Conservation (phyloP, 2,113 vertebrate species). For the Ictalurus furcatus region DNA sequence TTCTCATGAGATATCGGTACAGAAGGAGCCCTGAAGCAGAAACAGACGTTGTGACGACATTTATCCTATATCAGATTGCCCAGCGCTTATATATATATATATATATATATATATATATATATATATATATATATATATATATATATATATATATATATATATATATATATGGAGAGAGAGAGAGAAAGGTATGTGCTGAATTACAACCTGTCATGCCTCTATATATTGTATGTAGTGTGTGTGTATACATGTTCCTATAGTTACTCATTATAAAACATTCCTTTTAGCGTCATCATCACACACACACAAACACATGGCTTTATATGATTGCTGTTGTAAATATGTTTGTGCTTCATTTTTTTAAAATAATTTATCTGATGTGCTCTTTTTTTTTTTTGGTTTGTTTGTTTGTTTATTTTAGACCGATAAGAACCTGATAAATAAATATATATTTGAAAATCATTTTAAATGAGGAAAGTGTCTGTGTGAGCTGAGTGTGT, state of each 20-base stretch:
- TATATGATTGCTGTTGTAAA: constrained; percentile 36
- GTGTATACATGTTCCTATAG: background rate
- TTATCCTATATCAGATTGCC: background rate
- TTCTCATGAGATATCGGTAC: background rate
- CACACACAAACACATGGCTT: background rate
- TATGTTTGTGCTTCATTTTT: constrained; percentile 27
- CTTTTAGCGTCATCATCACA: background rate
- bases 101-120: too few relatives aligned
- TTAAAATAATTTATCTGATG: constrained; percentile 26
- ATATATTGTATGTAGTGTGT: background rate
- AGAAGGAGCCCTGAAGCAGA: background rate
- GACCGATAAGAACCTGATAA: constrained; percentile 50
- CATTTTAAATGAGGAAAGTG: background rate
- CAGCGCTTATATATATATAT: background rate
- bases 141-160: background rate
- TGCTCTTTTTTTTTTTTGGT: background rate
- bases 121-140: background rate
- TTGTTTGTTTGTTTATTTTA: background rate
- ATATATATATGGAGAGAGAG: background rate
- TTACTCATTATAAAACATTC: background rate
- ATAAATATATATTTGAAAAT: constrained; percentile 5
- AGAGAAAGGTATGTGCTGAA: background rate
- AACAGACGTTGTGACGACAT: background rate
- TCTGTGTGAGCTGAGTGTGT: background rate
- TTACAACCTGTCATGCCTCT: background rate